Percentiles rank a stretch among this genome's conserved stretches.
Conservation (phyloP, 2,113 vertebrate genomes). For the Lasiurus borealis region DNA sequence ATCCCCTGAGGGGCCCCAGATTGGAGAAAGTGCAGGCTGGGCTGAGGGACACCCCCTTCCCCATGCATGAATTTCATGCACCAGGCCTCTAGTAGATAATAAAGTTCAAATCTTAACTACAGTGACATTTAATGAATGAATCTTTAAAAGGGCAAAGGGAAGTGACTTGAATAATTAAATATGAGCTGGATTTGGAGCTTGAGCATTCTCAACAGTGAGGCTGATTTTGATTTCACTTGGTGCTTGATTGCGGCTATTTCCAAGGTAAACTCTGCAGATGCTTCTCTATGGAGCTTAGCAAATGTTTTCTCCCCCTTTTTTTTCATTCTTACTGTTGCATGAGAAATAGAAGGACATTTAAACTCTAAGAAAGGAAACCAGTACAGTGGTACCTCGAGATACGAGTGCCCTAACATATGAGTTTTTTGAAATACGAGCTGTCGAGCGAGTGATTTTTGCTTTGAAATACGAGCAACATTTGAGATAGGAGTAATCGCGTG, state of each 20-base stretch:
- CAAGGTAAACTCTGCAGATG: background rate
- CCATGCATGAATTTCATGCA: too few relatives aligned
- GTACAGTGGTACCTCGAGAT: too few relatives aligned
- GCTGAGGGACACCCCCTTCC: too few relatives aligned
- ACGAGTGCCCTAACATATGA: too few relatives aligned
- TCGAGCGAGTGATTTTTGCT: too few relatives aligned
- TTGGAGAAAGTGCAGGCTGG: too few relatives aligned
- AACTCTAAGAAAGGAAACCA: background rate
- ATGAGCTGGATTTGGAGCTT: background rate
- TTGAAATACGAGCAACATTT: too few relatives aligned
- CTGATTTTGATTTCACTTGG: background rate
- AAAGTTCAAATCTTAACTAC: background rate
- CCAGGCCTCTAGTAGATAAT: background rate
- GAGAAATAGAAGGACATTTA: background rate
- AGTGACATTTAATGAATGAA: slow-evolving; percentile 56
- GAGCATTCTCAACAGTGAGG: background rate
- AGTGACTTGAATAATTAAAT: background rate
- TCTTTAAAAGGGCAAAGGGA: slow-evolving; percentile 65
- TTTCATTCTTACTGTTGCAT: background rate
- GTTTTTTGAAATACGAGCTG: too few relatives aligned
- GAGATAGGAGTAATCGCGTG: too few relatives aligned
- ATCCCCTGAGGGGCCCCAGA: too few relatives aligned
- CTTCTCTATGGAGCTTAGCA: background rate
- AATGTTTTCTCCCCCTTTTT: background rate
- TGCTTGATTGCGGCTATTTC: background rate